Conservation (phyloP, 2,113 vertebrate genomes). For the Mirza zaza region DNA sequence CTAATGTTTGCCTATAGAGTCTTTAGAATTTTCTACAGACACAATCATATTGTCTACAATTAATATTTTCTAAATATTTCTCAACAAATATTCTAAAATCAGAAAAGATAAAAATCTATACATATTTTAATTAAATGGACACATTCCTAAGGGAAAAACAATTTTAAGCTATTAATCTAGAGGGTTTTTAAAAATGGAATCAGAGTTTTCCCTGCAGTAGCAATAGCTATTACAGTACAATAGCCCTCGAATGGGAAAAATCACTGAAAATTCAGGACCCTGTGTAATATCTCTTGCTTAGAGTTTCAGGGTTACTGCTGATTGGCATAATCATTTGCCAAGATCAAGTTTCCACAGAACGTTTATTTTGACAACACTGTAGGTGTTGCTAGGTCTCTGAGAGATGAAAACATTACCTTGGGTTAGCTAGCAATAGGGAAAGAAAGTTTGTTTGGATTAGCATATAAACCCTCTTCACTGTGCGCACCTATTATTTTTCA, state of each 20-base stretch:
- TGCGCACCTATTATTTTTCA: background rate
- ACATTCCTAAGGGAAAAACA: background rate
- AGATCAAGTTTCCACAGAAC: constrained; percentile 34
- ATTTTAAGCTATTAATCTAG: background rate
- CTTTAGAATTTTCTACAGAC: background rate
- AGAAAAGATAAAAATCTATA: background rate
- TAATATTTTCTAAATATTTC: background rate
- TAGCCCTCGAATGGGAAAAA: background rate
- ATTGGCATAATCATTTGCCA: constrained; percentile 24
- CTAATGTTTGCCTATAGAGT: background rate
- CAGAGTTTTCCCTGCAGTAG: background rate
- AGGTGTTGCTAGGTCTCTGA: background rate
- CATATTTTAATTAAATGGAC: background rate
- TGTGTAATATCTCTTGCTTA: background rate
- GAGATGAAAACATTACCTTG: background rate
- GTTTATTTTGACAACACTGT: constrained; percentile 35
- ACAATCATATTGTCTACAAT: background rate
- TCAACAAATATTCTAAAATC: background rate
- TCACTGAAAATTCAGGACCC: background rate
- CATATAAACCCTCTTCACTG: background rate
- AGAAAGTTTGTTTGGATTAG: background rate
- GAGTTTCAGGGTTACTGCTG: background rate
- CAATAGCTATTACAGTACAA: background rate
- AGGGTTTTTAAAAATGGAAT: background rate
- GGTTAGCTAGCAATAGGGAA: background rate